Evolutionary conservation across 2,797 vertebrate species (phyloP).

Genomic region (Falco biarmicus): DNA sequence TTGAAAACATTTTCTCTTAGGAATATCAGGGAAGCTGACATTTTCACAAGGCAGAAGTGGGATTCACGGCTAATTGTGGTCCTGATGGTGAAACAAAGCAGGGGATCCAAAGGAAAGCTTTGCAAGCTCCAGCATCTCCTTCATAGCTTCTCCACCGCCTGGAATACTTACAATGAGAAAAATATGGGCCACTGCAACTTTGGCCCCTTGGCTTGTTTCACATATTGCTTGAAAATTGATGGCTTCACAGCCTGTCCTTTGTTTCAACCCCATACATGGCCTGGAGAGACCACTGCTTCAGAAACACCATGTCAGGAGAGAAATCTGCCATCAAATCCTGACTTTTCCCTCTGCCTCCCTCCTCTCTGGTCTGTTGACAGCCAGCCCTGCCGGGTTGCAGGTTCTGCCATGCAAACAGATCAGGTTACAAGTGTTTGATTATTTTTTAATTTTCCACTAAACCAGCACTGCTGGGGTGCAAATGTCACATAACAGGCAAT

Average conservation of each 20-base stretch:
- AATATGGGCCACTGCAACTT: accelerated
- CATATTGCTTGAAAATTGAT: accelerated
- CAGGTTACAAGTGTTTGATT: background rate
- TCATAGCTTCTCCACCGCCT: background rate
- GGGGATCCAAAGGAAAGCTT: background rate
- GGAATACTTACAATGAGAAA: background rate
- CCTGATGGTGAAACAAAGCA: background rate
- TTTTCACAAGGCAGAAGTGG: slow-evolving; percentile 26
- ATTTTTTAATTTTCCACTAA: background rate
- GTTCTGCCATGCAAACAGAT: background rate
- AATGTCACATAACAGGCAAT: accelerated
- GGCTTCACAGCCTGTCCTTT: background rate
- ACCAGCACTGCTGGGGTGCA: background rate
- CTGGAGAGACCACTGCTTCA: background rate
- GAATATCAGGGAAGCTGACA: slow-evolving; percentile 11
- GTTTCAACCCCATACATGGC: background rate
- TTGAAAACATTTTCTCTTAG: background rate
- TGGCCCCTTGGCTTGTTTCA: background rate
- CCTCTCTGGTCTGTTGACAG: background rate
- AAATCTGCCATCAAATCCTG: accelerated
- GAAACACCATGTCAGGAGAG: accelerated
- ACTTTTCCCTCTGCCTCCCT: background rate
- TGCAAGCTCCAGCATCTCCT: background rate
- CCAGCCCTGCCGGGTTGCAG: background rate
- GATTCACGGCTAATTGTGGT: background rate